These are phyloP conservation scores for Cenopis cana DNA, from an alignment of 2,888 invertebrate species.

Conservation along the genomic window DNA sequence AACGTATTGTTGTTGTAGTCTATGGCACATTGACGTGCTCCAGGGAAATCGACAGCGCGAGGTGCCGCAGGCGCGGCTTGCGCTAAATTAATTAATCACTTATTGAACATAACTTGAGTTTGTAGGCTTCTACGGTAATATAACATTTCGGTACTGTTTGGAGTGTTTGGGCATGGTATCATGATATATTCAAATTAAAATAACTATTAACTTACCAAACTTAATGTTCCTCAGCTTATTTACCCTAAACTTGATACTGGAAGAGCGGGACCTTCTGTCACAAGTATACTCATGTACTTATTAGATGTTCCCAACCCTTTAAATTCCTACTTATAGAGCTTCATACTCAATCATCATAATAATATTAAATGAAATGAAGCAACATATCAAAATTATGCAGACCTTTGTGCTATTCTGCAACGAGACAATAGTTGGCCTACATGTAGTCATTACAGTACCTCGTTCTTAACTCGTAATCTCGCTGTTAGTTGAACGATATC, in stretches of 20 bases:
- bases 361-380: neutral
- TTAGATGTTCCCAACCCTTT: no score
- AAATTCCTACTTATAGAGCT: neutral
- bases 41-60: conserved; percentile 78
- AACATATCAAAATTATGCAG: neutral
- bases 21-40: conserved; percentile 75
- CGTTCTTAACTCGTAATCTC: neutral
- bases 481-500: neutral
- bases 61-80: conserved; percentile 69
- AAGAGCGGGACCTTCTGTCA: no score
- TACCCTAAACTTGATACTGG: no score
- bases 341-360: no score
- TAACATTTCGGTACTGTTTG: neutral
- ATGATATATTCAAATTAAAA: neutral
- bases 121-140: conserved; percentile 42
- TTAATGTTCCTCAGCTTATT: neutral
- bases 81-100: conserved; percentile 81
- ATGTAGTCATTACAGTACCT: no score
- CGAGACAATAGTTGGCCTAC: neutral
- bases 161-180: no score
- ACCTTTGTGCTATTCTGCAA: neutral
- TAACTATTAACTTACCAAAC: neutral
- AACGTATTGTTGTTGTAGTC: conserved; percentile 53
- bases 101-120: conserved; percentile 70
- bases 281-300: no score